Evolutionary conservation across 1,140 invertebrate genomes (phyloP).

Genomic region (Melitaea cinxia): DNA sequence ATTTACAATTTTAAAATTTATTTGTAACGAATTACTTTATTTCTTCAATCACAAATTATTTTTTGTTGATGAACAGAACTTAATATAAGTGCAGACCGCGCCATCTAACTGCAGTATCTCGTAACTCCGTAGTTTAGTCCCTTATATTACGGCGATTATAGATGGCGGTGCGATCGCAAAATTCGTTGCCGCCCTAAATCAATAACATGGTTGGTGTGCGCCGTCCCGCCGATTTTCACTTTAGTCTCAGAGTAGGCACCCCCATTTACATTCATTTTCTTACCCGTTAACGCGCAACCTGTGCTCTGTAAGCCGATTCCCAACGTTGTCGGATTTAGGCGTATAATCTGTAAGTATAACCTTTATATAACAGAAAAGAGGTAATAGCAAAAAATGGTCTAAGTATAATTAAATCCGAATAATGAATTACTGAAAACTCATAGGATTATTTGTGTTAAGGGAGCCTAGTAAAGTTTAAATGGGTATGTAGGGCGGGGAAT

Average conservation of each 20-base stretch:
- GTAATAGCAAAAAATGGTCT: background rate
- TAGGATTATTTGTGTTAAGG: conserved; percentile 23
- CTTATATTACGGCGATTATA: conserved; percentile 19
- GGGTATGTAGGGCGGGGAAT: conserved; percentile 52
- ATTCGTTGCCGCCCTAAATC: conserved; percentile 73
- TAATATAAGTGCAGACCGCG: background rate
- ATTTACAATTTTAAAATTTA: too few species aligned
- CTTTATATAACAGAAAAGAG: conserved; percentile 17
- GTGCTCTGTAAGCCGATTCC: conserved; percentile 57
- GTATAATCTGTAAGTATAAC: conserved; percentile 52
- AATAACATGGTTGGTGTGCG: conserved; percentile 64
- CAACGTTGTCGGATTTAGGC: conserved; percentile 50
- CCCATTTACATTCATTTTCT: conserved; percentile 58
- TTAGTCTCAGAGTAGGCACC: conserved; percentile 63
- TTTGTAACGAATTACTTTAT: too few species aligned
- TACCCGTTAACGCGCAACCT: conserved; percentile 56
- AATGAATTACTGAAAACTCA: background rate
- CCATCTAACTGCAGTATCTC: conserved; percentile 42
- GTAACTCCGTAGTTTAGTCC: conserved; percentile 27
- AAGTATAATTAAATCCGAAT: conserved; percentile 8
- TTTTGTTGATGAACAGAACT: background rate
- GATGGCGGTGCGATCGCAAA: conserved; percentile 45
- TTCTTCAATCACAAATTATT: too few species aligned
- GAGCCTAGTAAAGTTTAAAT: conserved; percentile 48
- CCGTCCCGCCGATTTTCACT: conserved; percentile 62